These are phyloP conservation scores for Gorsachius goisagi DNA, from an alignment of 2,113 vertebrate species.

Conservation along the genomic window DNA sequence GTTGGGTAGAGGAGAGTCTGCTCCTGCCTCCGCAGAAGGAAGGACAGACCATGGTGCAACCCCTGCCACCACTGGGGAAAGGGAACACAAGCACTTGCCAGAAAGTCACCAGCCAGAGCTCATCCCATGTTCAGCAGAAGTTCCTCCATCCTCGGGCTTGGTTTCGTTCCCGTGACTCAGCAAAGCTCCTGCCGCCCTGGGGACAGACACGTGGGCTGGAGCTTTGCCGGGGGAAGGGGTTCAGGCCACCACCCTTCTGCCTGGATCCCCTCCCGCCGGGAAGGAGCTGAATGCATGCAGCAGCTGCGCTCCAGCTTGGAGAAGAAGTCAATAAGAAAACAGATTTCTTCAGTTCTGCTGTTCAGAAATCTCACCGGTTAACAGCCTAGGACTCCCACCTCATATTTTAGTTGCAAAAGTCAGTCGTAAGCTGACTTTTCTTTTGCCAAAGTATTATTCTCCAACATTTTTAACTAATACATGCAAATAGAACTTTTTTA, in stretches of 20 bases:
- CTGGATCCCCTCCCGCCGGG: fast-evolving
- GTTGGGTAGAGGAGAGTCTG: neutral
- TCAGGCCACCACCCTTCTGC: neutral
- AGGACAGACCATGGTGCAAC: neutral
- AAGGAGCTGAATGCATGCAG: neutral
- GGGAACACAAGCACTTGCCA: neutral
- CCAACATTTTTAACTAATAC: neutral
- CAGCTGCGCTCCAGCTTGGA: neutral
- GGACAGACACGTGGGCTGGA: neutral
- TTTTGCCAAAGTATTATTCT: neutral
- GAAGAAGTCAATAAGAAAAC: neutral
- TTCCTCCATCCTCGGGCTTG: neutral
- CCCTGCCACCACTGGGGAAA: neutral
- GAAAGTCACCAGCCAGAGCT: neutral
- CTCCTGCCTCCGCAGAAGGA: neutral
- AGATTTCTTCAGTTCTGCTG: neutral
- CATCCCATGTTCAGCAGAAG: fast-evolving
- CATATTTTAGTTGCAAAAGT: neutral
- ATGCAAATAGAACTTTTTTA: neutral
- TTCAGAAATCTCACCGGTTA: neutral
- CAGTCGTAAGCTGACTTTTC: neutral
- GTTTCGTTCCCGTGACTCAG: neutral
- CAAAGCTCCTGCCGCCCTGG: neutral
- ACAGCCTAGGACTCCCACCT: neutral
- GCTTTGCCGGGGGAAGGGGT: neutral